Evolutionary conservation across 2,113 vertebrate species (phyloP).

Genomic region (Chunga burmeisteri): DNA sequence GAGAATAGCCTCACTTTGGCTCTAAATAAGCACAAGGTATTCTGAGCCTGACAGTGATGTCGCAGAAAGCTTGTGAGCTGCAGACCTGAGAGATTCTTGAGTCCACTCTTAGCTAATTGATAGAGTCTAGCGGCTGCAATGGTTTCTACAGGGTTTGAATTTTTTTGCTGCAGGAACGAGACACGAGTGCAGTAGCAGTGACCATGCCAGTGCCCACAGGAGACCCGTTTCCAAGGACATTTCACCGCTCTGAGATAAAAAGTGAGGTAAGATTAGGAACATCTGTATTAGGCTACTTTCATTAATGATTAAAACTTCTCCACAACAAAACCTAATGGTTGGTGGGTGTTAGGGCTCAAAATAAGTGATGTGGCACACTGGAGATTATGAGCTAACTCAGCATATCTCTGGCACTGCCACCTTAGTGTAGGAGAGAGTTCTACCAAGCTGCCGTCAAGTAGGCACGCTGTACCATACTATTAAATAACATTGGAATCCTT

Average conservation of each 20-base stretch:
- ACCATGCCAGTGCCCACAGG: slow-evolving; percentile 82
- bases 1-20: background rate
- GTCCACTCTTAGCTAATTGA: background rate
- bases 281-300: background rate
- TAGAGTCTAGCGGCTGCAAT: background rate
- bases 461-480: background rate
- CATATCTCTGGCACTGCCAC: background rate
- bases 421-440: background rate
- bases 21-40: background rate
- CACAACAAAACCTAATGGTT: background rate
- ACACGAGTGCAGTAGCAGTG: slow-evolving; percentile 83
- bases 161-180: slow-evolving; percentile 82
- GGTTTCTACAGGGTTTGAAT: background rate
- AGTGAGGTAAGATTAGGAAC: slow-evolving; percentile 74
- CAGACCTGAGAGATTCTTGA: background rate
- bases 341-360: background rate
- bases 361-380: background rate
- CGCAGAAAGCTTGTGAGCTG: background rate
- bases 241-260: slow-evolving; percentile 83
- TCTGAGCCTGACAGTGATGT: background rate
- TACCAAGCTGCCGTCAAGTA: background rate
- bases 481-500: background rate
- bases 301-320: background rate
- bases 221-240: slow-evolving; percentile 86
- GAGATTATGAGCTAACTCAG: background rate